Percentiles rank a stretch among this genome's conserved stretches.
Conservation (phyloP, 2,888 invertebrate genomes). For the Allophyes oxyacanthae region DNA sequence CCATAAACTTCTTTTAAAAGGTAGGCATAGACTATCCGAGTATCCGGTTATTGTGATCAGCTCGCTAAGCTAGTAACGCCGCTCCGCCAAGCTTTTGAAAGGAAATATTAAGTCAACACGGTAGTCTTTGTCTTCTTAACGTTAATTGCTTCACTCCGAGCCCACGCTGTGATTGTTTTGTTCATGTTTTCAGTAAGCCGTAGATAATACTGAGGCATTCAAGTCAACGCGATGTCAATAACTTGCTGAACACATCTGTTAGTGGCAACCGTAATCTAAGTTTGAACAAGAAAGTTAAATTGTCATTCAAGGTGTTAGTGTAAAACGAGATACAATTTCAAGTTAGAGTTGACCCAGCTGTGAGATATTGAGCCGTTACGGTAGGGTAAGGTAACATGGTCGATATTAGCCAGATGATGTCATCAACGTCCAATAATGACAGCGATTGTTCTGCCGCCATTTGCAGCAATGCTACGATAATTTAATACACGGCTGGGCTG, state of each 20-base stretch:
- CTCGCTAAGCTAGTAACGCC: not conserved
- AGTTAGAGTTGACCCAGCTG: conserved; percentile 21
- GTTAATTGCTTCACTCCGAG: not conserved
- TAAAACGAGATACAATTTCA: conserved; percentile 25
- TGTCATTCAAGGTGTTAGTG: conserved; percentile 36
- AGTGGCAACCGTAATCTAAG: conserved; percentile 10
- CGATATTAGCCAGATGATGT: conserved; percentile 7
- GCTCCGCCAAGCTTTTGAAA: not conserved
- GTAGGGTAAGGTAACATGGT: conserved; percentile 5
- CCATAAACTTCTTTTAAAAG: no score
- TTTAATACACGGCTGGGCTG: no score
- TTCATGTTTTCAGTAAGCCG: not conserved
- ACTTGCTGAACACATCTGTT: conserved; percentile 1
- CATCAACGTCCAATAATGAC: not conserved
- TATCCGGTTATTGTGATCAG: not conserved
- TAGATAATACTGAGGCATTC: not conserved
- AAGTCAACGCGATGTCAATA: conserved; percentile 1
- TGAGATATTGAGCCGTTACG: conserved; percentile 2
- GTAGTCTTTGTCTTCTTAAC: not conserved
- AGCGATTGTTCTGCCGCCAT: not conserved
- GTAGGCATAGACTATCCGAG: not conserved
- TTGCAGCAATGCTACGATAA: not conserved
- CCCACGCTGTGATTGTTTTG: not conserved
- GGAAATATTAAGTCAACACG: not conserved
- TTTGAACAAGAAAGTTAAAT: conserved; percentile 20